Evolutionary conservation across 2,113 vertebrate species (phyloP), one percentile per base, ranked within the genome.

Genomic region (Andinoacara biseriatus): DNA sequence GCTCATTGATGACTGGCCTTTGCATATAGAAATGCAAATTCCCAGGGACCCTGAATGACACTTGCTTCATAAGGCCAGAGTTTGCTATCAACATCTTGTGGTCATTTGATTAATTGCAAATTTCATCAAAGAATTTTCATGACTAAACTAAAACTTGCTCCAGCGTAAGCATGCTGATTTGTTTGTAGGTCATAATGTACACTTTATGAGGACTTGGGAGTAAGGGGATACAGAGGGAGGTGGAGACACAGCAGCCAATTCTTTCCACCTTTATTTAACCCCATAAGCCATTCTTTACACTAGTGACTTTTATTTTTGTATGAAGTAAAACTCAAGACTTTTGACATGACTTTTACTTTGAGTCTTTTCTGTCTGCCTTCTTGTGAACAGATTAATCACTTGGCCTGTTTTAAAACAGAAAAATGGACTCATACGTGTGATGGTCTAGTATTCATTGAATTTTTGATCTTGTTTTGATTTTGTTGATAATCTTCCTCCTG

Each of bases 41-140:
- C 67, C 0, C 6, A 72, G 26, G 26, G 67, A 52, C 43, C 52
- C 46, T 33, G 0, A 33, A 26, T 72, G 67, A 72, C 67, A 46
- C 31, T 72, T 26, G 29, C 67, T 52, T 29, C 49, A 14, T n/a
- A 31, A 72, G 43, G 65, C 43, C 65, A 72, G 10, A 72, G 24
- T 52, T 72, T 31, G 10, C 65, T 31, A 31, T 72, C 65, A 72
- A 1, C 31, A 43, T 26, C 67, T 72, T 33, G 26, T 72, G 46
- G 67, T 72, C 67, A 72, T 72, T 72, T 54, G 26, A 72, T 72
- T 72, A 72, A 72, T 72, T 72, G 67, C 67, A 72, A 72, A 72
- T 72, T 72, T 72, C 4, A 54, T n/a, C 46, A 72, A 6, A 72
- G 3, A n/a, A 33, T 72, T 72, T 72, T 49, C 67, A 72, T 72